Conservation (phyloP, 2,113 vertebrate species). For the Mustelus asterias region DNA sequence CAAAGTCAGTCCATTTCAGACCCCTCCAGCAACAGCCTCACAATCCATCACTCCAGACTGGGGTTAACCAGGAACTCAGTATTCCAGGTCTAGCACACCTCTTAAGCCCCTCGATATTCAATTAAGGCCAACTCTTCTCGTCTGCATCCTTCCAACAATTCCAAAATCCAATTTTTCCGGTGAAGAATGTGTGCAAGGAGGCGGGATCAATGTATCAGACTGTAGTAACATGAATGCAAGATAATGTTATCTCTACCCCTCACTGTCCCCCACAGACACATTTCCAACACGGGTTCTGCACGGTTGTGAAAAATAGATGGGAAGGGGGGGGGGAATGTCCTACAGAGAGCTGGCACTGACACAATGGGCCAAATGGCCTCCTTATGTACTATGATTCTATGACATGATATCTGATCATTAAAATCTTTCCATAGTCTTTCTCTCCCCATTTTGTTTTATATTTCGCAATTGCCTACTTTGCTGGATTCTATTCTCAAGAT, state of each 20-base stretch:
- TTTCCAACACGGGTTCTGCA: not conserved
- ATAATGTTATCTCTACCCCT: not conserved
- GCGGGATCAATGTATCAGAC: not conserved
- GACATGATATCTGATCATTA: not conserved
- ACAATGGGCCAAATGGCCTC: too few relatives aligned
- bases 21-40: not conserved
- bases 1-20: not conserved
- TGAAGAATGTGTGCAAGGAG: not conserved
- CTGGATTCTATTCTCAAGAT: not conserved
- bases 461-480: not conserved
- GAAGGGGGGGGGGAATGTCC: not conserved
- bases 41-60: not conserved
- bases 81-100: not conserved
- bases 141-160: not conserved
- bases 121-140: not conserved
- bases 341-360: too few relatives aligned
- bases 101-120: not conserved
- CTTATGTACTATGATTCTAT: not conserved
- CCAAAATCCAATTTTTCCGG: not conserved
- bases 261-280: not conserved
- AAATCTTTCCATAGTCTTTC: not conserved
- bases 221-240: too few relatives aligned
- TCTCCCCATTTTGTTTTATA: not conserved
- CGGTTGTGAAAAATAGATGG: not conserved
- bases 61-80: not conserved